These are phyloP conservation scores for Conus canariensis DNA, from an alignment of 2,888 invertebrate genomes.

Conservation along the genomic window DNA sequence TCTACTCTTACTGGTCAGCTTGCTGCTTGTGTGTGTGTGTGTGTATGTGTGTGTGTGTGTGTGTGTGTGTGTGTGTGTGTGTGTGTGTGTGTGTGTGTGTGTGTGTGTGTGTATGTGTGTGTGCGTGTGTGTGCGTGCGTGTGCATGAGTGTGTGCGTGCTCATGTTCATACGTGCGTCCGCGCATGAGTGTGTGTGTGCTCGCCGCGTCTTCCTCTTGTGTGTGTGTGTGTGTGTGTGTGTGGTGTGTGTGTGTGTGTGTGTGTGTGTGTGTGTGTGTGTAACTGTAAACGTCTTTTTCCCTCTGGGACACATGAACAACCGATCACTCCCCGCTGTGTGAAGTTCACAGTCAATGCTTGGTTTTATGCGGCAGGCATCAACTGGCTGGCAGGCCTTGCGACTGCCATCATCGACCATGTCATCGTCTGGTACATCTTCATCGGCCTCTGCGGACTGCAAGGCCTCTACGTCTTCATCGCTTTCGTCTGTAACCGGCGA, in stretches of 20 bases:
- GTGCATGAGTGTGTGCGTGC: too few species aligned
- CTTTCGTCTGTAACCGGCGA: slow-evolving; percentile 43
- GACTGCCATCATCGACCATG: background rate
- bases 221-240: slow-evolving; percentile 25
- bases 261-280: background rate
- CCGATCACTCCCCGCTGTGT: too few species aligned
- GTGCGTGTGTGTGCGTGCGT: too few species aligned
- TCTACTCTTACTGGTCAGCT: slow-evolving; percentile 17
- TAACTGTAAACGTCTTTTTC: too few species aligned
- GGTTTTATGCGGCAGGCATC: background rate
- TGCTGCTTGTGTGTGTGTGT: background rate
- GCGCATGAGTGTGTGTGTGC: too few species aligned
- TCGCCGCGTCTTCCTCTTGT: background rate
- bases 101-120: too few species aligned
- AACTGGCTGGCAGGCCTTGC: slow-evolving; percentile 1
- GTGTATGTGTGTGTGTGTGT: too few species aligned
- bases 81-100: too few species aligned
- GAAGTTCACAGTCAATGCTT: too few species aligned
- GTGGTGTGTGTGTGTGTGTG: slow-evolving; percentile 19
- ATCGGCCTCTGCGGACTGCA: slow-evolving; percentile 44
- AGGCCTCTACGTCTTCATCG: slow-evolving; percentile 43
- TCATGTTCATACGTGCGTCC: too few species aligned
- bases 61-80: too few species aligned
- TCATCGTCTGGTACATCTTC: slow-evolving; percentile 28
- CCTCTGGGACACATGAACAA: too few species aligned